Percentiles rank a stretch among this genome's conserved stretches.
Conservation (phyloP, 2,113 vertebrate genomes). For the Cololabis saira region DNA sequence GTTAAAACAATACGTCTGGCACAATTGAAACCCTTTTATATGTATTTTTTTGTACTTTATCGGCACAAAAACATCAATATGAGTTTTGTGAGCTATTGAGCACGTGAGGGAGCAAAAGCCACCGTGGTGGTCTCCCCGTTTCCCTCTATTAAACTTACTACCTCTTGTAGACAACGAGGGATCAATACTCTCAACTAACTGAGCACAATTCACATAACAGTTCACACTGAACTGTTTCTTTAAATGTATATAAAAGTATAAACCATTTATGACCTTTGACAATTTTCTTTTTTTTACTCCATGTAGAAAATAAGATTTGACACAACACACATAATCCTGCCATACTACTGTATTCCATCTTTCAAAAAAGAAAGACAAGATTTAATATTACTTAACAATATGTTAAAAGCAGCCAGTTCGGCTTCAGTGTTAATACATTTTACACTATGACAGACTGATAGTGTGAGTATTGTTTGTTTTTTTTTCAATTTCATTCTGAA, state of each 20-base stretch:
- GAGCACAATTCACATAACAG: neutral
- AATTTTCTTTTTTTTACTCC: constrained; percentile 11
- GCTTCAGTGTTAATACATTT: constrained; percentile 99
- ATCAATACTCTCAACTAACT: too few species aligned
- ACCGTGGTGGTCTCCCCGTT: too few species aligned
- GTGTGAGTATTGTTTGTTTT: constrained; percentile 93
- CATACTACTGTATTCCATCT: constrained; percentile 99
- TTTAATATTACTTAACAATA: constrained; percentile 99
- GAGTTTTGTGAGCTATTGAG: too few species aligned
- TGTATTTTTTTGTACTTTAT: too few species aligned
- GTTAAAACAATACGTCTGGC: too few species aligned
- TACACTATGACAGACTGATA: constrained; percentile 97
- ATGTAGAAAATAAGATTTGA: constrained; percentile 81
- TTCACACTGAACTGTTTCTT: neutral
- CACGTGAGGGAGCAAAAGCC: too few species aligned
- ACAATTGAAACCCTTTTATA: too few species aligned
- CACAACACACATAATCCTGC: constrained; percentile 87
- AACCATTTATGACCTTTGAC: neutral
- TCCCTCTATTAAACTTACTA: too few species aligned
- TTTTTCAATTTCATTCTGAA: constrained; percentile 91
- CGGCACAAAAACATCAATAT: too few species aligned
- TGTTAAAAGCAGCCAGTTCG: constrained; percentile 99
- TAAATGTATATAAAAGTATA: neutral
- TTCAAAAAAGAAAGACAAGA: constrained; percentile 99
- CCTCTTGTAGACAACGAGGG: too few species aligned